phyloP scores from a whole-genome alignment of 2,888 invertebrate genomes.

The Cheilosia urbana region DNA sequence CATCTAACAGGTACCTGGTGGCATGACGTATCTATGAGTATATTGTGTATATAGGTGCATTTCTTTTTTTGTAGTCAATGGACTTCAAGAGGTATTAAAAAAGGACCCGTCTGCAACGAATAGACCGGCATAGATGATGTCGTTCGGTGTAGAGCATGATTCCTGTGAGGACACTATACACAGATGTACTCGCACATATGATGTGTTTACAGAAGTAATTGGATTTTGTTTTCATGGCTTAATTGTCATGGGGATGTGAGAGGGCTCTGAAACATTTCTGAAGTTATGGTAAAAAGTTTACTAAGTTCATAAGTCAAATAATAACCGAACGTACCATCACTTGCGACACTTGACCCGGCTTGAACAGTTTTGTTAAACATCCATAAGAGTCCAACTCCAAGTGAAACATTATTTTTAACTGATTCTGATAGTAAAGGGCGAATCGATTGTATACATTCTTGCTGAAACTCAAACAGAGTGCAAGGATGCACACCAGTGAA shows the following conservation, averaged over 20 bases:
- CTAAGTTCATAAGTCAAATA: slow-evolving; percentile 1
- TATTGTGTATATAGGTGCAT: slow-evolving; percentile 10
- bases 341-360: too few species aligned
- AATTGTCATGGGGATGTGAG: slow-evolving; percentile 8
- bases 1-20: slow-evolving; percentile 15
- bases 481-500: slow-evolving; percentile 6
- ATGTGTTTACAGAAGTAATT: slow-evolving; percentile 23
- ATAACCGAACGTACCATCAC: background rate
- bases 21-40: background rate
- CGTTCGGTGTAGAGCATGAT: background rate
- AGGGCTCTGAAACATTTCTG: background rate
- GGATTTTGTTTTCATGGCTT: slow-evolving; percentile 20
- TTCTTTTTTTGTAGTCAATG: slow-evolving; percentile 1
- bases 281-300: background rate
- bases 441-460: too few species aligned
- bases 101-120: slow-evolving; percentile 16
- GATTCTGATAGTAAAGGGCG: too few species aligned
- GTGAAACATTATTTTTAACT: too few species aligned
- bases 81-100: slow-evolving; percentile 15
- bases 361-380: too few species aligned
- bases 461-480: background rate
- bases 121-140: background rate
- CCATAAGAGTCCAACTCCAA: too few species aligned
- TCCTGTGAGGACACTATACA: background rate
- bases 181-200: background rate